phyloP scores from a whole-genome alignment of 64 coral and sea anemone species.

The Catalaphyllia jardinei region DNA sequence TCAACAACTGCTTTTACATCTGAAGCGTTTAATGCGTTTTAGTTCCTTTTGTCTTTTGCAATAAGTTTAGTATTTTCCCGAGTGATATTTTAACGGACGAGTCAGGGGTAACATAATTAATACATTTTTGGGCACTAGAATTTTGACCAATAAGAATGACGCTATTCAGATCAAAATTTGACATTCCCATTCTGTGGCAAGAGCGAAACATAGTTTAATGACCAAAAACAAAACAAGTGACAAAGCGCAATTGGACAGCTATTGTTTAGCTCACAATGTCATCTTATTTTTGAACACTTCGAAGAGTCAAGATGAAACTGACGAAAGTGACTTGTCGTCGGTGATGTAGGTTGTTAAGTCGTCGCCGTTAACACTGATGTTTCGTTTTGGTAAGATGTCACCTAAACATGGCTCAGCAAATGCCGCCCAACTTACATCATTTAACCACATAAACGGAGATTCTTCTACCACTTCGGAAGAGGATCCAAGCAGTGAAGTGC shows the following conservation, averaged over 20 bases:
- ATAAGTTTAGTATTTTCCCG: no score
- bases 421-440: neutral
- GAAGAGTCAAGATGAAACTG: neutral
- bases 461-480: neutral
- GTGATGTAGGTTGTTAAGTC: neutral
- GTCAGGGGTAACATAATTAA: neutral
- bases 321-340: neutral
- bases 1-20: no score
- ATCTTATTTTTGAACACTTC: neutral
- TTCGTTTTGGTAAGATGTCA: conserved; percentile 15
- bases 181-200: neutral
- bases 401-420: conserved; percentile 11
- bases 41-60: no score
- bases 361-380: neutral
- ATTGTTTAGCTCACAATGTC: neutral
- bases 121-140: neutral
- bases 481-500: neutral
- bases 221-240: neutral
- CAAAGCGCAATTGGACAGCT: neutral
- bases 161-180: neutral
- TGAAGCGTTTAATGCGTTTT: no score
- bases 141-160: conserved; percentile 4
- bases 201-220: neutral
- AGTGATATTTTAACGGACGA: no score
- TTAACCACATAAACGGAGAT: conserved; percentile 21